Evolutionary conservation across 1,140 invertebrate species (phyloP), one percentile per base, ranked within the genome.

Genomic region (Frieseomelitta varia): DNA sequence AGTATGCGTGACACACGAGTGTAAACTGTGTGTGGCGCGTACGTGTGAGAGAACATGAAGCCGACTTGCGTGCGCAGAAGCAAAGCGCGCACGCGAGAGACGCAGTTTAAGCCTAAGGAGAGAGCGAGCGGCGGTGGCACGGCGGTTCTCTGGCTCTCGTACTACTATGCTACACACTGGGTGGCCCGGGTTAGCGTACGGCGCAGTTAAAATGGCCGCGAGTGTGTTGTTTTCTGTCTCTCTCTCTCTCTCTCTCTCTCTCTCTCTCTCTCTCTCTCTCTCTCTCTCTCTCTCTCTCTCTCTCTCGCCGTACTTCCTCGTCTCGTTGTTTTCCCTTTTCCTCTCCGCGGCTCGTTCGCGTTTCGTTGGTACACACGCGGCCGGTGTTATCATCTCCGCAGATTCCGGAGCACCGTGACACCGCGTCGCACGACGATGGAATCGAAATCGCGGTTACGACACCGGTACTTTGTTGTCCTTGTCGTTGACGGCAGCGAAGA

Each of bases 161-260:
- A 47, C 39, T 47, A 47, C 39, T 47, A 76, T 61, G 58, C 82
- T 80, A 88, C 87, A 86, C 84, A 88, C 87, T 88, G 88, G 89
- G 89, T 90, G 87, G 86, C 87, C 88, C 87, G 88, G 80, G 71
- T 87, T 85, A 84, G 86, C 86, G 86, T 82, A 84, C 79, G 72
- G 80, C 89, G 81, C 89, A 90, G 77, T 88, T 90, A 90, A 90
- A 90, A 90, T 90, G 89, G 89, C 89, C 83, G 89, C 88, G 84
- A 81, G 63, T 85, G 47, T 79, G 79, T 81, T 73, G 82, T 88
- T 81, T 79, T 71, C 87, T 85, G 75, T 84, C 39, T 78, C 83
- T 61, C 58, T 81, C 27, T 55, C 39, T 51, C 30, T 71, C 55
- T 53, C 61, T 47, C 53, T 71, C 47, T 63, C n/a, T 27, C 39